Evolutionary conservation across 1,140 invertebrate genomes (phyloP), one percentile per base, ranked within the genome.

Genomic region (Pararge aegeria): DNA sequence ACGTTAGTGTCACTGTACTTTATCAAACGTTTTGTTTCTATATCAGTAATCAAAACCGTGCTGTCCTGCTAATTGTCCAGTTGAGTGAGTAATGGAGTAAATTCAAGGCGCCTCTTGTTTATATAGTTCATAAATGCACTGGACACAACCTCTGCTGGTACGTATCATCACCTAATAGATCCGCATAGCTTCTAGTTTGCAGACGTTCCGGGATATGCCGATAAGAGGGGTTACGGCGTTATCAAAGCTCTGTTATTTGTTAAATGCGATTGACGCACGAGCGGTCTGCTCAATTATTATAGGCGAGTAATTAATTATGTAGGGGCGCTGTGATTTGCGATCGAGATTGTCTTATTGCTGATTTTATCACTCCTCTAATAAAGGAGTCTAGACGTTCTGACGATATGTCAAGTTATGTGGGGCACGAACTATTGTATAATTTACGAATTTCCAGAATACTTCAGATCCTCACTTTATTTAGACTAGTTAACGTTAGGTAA

Each of bases 161-260:
- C 59, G 55, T 68, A 48, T 68, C 66, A 66, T 75, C 75, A 75
- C 65, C 72, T 79, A 81, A 85, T 75, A 83, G 78, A 75, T 76
- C 73, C 75, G 77, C 70, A 74, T 69, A 69, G 72, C 68, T 67
- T 58, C 55, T 68, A 68, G 68, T 79, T 80, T 71, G 77, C 83
- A 89, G 83, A 89, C 86, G 81, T 83, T 84, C 86, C 86, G 82
- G 86, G 83, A 89, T 83, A 79, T 59, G 70, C 62, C 60, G 86
- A 89, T 89, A 89, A 86, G 69, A 78, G 71, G 72, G 86, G 86
- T 87, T 84, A 89, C 69, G 62, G 64, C 82, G 81, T 87, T 89
- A 89, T 89, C 86, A 69, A 54, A 57, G 54, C 34, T 29, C 55
- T 34, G 62, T 73, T 84, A 81, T 83, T 83, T 84, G 78, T 85